Conservation (phyloP, 2,797 vertebrate species). For the Amazonetta brasiliensis region DNA sequence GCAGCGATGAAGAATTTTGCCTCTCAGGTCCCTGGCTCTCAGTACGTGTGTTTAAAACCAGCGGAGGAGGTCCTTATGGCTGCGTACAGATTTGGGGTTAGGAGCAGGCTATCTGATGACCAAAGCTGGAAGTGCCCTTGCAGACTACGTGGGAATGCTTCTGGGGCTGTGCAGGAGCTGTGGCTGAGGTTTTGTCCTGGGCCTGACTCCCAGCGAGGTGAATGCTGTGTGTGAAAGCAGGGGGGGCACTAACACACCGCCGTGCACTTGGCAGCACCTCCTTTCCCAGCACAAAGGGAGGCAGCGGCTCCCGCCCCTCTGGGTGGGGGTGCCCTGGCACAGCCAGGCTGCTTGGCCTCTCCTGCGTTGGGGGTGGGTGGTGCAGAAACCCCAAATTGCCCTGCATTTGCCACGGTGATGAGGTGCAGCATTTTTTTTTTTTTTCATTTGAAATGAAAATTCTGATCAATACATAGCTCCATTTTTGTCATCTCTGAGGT, state of each 20-base stretch:
- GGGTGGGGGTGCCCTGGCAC: not conserved
- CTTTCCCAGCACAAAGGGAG: not conserved
- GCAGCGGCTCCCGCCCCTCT: accelerated
- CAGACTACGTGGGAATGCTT: accelerated
- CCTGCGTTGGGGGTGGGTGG: not conserved
- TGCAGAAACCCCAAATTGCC: not conserved
- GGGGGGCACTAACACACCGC: accelerated
- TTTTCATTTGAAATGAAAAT: not conserved
- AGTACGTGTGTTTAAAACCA: not conserved
- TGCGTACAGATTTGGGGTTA: not conserved
- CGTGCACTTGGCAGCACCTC: not conserved
- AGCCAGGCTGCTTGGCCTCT: accelerated
- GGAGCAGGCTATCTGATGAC: not conserved
- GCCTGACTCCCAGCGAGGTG: not conserved
- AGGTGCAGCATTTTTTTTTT: not conserved
- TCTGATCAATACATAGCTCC: not conserved
- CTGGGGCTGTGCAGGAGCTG: not conserved
- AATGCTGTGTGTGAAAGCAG: not conserved
- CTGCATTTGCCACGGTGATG: accelerated
- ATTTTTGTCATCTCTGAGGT: not conserved
- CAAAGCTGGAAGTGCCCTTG: not conserved
- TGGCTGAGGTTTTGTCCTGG: accelerated
- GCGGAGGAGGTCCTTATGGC: not conserved
- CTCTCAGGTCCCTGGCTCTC: not conserved
- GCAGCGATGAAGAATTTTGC: not conserved